phyloP scores from a whole-genome alignment of 2,113 vertebrate genomes.

The Pitta sordida region DNA sequence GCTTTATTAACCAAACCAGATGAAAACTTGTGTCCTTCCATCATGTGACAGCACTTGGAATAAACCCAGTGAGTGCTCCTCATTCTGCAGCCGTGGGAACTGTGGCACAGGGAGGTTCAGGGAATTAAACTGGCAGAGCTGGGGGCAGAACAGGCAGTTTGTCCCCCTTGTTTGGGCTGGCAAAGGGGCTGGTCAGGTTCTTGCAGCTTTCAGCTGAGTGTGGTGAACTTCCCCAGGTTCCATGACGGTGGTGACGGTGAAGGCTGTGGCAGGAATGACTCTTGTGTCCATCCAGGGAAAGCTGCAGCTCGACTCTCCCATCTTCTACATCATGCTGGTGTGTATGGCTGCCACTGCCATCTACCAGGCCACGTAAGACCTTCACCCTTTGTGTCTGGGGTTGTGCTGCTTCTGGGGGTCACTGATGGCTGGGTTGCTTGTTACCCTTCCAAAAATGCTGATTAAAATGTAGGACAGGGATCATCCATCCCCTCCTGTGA shows the following conservation, averaged over 20 bases:
- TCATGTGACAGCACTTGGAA: not conserved
- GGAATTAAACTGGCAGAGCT: not conserved
- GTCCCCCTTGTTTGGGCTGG: not conserved
- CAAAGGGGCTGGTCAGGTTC: not conserved
- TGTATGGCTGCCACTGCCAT: constrained; percentile 88
- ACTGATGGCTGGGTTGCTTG: not conserved
- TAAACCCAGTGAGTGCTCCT: not conserved
- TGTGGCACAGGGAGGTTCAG: not conserved
- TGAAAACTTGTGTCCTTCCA: not conserved
- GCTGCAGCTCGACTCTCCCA: constrained; percentile 88
- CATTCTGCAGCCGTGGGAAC: not conserved
- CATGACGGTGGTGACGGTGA: constrained; percentile 88
- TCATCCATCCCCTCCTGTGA: not conserved
- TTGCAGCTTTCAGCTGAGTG: not conserved
- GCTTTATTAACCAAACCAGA: not conserved
- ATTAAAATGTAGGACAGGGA: not conserved
- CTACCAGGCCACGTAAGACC: constrained; percentile 88
- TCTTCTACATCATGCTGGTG: constrained; percentile 94
- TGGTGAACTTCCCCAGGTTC: constrained; percentile 75
- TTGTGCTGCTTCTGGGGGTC: not conserved
- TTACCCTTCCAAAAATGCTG: not conserved
- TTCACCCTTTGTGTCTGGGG: not conserved
- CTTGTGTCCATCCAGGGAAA: constrained; percentile 82
- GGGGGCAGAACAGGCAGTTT: not conserved
- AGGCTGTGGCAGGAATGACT: constrained; percentile 91